Evolutionary conservation across 2,888 invertebrate genomes (phyloP).

Genomic region (Dendrolimus houi): DNA sequence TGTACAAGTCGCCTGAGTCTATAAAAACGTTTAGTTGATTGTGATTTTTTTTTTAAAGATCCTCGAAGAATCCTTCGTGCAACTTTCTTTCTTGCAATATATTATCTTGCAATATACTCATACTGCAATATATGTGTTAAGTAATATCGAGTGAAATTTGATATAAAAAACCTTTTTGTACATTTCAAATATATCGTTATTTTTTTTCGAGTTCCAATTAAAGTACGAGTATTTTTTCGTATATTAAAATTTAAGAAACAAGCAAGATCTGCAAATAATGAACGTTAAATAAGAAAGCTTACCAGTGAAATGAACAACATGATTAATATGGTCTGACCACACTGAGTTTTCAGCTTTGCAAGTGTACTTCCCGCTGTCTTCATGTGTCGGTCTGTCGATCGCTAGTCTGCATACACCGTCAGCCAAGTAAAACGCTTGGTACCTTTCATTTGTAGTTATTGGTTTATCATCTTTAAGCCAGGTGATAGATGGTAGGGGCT

Average conservation of each 20-base stretch:
- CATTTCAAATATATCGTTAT: too few species aligned
- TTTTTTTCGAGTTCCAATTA: too few species aligned
- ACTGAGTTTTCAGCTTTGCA: slow-evolving; percentile 85
- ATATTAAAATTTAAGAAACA: not conserved
- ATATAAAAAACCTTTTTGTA: too few species aligned
- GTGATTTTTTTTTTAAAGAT: too few species aligned
- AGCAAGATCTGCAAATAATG: not conserved
- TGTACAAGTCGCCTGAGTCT: too few species aligned
- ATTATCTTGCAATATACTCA: too few species aligned
- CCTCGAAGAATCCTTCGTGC: too few species aligned
- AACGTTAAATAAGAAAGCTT: slow-evolving; percentile 17
- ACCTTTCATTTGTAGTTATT: slow-evolving; percentile 74
- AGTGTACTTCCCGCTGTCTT: slow-evolving; percentile 84
- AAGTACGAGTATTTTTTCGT: too few species aligned
- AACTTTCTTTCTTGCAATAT: too few species aligned
- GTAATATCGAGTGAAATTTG: too few species aligned
- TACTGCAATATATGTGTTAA: too few species aligned
- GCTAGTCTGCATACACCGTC: slow-evolving; percentile 85
- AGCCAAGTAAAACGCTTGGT: slow-evolving; percentile 79
- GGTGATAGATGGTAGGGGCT: slow-evolving; percentile 82
- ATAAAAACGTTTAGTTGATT: too few species aligned
- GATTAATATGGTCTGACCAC: slow-evolving; percentile 84
- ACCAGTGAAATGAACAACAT: slow-evolving; percentile 82
- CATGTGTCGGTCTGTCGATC: slow-evolving; percentile 79
- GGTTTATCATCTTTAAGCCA: slow-evolving; percentile 85